Percentiles rank a stretch among this genome's conserved stretches.
Conservation (phyloP, 2,113 vertebrate species). For the Prochilodus magdalenae region DNA sequence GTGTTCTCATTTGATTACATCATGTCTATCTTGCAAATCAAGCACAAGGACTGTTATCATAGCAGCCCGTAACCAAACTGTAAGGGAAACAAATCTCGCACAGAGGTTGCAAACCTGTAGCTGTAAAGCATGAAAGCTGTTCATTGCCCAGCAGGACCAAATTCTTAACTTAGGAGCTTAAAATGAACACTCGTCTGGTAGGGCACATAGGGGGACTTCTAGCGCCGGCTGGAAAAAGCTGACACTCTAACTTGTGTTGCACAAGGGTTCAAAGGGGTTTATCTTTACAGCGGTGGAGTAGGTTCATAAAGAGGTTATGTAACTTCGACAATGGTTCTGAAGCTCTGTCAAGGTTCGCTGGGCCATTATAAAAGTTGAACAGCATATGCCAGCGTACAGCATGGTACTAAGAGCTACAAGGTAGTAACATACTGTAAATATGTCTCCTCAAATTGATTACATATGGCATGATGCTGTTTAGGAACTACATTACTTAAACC, state of each 20-base stretch:
- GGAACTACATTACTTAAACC: not conserved
- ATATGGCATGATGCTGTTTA: slow-evolving; percentile 25
- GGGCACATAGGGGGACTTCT: not conserved
- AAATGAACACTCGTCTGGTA: not conserved
- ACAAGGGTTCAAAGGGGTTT: slow-evolving; percentile 64
- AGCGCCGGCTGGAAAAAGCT: slow-evolving; percentile 14
- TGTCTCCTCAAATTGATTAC: no score
- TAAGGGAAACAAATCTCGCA: not conserved
- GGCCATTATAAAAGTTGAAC: slow-evolving; percentile 31
- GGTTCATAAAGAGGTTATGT: slow-evolving; percentile 72
- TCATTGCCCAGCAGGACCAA: not conserved
- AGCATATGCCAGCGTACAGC: not conserved
- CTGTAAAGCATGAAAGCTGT: not conserved
- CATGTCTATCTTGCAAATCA: not conserved
- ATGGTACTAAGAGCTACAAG: not conserved
- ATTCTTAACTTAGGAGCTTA: slow-evolving; percentile 20
- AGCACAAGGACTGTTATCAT: not conserved
- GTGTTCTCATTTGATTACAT: not conserved
- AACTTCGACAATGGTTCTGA: slow-evolving; percentile 53
- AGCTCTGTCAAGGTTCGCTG: slow-evolving; percentile 51
- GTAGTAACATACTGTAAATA: not conserved
- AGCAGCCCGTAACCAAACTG: not conserved
- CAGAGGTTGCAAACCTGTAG: not conserved
- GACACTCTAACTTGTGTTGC: slow-evolving; percentile 52
- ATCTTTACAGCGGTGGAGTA: slow-evolving; percentile 74